A percentile compares a stretch with the other conserved stretches of the same genome.
Conservation (phyloP, 2,113 vertebrate species). For the Prinia subflava region DNA sequence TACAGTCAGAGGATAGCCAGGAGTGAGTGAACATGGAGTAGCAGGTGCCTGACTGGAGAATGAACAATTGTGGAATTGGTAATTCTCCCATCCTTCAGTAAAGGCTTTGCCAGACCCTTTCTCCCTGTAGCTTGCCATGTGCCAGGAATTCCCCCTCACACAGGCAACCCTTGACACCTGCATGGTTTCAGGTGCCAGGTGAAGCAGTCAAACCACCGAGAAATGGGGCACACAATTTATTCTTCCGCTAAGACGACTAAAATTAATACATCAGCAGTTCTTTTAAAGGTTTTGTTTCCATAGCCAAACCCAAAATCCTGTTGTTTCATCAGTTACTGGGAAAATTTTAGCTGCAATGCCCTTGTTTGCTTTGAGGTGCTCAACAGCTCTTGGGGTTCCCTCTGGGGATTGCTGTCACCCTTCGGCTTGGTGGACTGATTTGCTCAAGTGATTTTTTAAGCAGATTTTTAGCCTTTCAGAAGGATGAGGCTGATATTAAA, state of each 20-base stretch:
- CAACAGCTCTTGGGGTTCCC: not conserved
- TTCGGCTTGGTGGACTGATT: not conserved
- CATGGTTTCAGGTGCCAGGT: not conserved
- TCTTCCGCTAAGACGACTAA: not conserved
- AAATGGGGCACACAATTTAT: not conserved
- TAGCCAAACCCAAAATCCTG: not conserved
- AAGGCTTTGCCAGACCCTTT: not conserved
- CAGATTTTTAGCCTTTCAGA: not conserved
- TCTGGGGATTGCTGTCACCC: not conserved
- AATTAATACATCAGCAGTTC: not conserved
- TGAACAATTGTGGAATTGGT: not conserved
- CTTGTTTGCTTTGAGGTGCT: not conserved
- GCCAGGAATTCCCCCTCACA: not conserved
- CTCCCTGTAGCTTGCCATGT: accelerated
- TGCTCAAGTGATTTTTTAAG: not conserved
- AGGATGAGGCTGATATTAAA: not conserved
- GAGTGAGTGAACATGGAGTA: not conserved
- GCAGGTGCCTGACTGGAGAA: not conserved
- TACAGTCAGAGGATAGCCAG: not conserved
- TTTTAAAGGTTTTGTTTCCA: not conserved
- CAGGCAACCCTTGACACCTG: not conserved
- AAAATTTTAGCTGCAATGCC: not conserved
- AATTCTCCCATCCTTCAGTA: not conserved
- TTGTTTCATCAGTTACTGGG: not conserved
- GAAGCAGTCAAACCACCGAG: not conserved